phyloP scores from a whole-genome alignment of 2,797 vertebrate genomes.

The Falco berigora region DNA sequence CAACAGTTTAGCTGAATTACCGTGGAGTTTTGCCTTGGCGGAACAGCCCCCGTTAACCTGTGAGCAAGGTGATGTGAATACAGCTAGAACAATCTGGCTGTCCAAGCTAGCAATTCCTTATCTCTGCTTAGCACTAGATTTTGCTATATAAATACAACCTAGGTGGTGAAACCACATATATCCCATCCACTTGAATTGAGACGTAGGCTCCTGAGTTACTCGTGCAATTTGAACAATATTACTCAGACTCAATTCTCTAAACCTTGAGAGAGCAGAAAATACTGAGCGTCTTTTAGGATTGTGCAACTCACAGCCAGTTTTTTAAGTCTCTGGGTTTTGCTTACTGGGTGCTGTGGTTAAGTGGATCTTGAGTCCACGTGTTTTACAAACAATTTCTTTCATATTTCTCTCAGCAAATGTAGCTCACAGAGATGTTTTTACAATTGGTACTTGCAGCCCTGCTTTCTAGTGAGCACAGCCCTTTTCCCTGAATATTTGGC shows the following conservation, averaged over 20 bases:
- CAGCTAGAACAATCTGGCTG: background rate
- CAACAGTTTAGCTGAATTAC: background rate
- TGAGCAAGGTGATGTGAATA: background rate
- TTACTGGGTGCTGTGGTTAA: background rate
- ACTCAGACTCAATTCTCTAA: background rate
- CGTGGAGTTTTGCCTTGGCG: background rate
- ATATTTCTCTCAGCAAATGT: background rate
- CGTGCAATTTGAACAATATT: background rate
- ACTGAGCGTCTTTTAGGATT: background rate
- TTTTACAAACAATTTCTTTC: background rate
- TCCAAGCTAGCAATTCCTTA: background rate
- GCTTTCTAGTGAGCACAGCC: background rate
- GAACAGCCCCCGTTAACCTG: background rate
- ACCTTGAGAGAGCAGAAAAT: background rate
- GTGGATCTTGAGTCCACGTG: background rate
- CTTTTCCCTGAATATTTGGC: slow-evolving; percentile 6
- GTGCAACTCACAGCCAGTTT: background rate
- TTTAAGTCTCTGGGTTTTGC: background rate
- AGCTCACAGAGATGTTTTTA: background rate
- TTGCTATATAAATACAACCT: background rate
- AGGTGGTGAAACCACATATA: background rate
- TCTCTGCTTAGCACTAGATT: background rate
- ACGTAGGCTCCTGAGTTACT: background rate
- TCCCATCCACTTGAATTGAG: background rate
- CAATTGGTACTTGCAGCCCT: background rate